Percentiles rank a stretch among this genome's conserved stretches.
Evolutionary conservation across 1,140 invertebrate genomes (phyloP).

Genomic region (Hyphantria cunea): DNA sequence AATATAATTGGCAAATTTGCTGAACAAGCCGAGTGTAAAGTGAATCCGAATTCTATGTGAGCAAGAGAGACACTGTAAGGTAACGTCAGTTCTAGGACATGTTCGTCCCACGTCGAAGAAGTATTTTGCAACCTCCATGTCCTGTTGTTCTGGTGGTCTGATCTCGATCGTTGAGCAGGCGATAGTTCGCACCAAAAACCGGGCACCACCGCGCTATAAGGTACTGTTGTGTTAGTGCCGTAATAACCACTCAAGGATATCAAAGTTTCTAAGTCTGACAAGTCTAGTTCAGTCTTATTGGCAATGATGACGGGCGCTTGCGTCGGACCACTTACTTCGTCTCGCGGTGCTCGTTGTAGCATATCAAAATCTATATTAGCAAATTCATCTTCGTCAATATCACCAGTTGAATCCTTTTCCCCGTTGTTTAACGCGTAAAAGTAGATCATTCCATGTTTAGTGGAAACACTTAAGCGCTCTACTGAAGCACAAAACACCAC

Average conservation of each 20-base stretch:
- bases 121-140: slow-evolving; percentile 94
- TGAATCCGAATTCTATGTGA: slow-evolving; percentile 94
- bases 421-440: slow-evolving; percentile 90
- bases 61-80: slow-evolving; percentile 89
- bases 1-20: slow-evolving; percentile 84
- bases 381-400: slow-evolving; percentile 84
- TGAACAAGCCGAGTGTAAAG: slow-evolving; percentile 88
- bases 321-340: slow-evolving; percentile 80
- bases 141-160: slow-evolving; percentile 90
- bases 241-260: slow-evolving; percentile 68
- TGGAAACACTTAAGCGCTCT: slow-evolving; percentile 92
- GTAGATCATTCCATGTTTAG: slow-evolving; percentile 89
- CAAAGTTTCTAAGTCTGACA: slow-evolving; percentile 65
- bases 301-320: slow-evolving; percentile 67
- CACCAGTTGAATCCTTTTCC: slow-evolving; percentile 86
- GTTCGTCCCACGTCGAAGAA: slow-evolving; percentile 94
- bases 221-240: slow-evolving; percentile 82
- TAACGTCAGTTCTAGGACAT: slow-evolving; percentile 93
- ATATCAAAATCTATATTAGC: slow-evolving; percentile 72
- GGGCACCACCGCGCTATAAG: slow-evolving; percentile 93
- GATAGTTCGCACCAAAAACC: slow-evolving; percentile 96
- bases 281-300: slow-evolving; percentile 68
- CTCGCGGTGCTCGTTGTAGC: slow-evolving; percentile 57
- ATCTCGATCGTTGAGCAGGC: slow-evolving; percentile 93
- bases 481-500: slow-evolving; percentile 90